These are phyloP conservation scores for Tenodera sinensis DNA, from an alignment of 2,888 invertebrate species.

Conservation along the genomic window DNA sequence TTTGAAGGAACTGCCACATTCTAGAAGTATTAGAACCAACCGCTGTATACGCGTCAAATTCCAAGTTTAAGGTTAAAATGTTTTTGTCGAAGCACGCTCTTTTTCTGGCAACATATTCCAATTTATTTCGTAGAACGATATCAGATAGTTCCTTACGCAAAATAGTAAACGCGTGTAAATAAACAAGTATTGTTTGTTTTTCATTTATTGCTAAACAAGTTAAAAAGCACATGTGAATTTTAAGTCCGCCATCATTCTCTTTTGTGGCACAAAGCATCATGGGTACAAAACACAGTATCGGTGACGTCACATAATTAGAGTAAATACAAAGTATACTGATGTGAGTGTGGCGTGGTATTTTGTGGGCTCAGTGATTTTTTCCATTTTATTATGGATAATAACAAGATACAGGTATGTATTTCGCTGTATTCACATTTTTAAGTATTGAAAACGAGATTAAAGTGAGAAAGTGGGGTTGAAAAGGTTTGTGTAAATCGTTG, in stretches of 20 bases:
- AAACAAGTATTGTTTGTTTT: neutral
- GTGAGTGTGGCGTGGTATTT: slow-evolving; percentile 60
- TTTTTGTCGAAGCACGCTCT: no score
- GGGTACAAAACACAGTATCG: slow-evolving; percentile 39
- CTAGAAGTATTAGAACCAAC: no score
- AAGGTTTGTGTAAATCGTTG: slow-evolving; percentile 32
- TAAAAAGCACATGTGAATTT: neutral
- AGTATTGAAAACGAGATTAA: slow-evolving; percentile 33
- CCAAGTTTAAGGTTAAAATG: no score
- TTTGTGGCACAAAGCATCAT: slow-evolving; percentile 31
- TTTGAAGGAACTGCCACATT: no score
- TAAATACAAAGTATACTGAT: slow-evolving; percentile 65
- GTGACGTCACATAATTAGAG: slow-evolving; percentile 68
- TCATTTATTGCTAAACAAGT: neutral
- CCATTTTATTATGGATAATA: slow-evolving; percentile 47
- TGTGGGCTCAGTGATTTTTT: slow-evolving; percentile 40
- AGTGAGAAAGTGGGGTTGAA: slow-evolving; percentile 35
- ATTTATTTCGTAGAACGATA: no score
- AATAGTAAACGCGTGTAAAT: no score
- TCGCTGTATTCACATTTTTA: slow-evolving; percentile 33
- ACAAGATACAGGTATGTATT: slow-evolving; percentile 47
- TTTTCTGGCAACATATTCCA: no score
- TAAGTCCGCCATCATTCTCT: slow-evolving; percentile 28
- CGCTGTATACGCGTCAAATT: no score
- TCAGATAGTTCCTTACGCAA: no score